These are phyloP conservation scores for Alviniconcha marisindica DNA, from an alignment of 1,140 invertebrate species.

Conservation along the genomic window DNA sequence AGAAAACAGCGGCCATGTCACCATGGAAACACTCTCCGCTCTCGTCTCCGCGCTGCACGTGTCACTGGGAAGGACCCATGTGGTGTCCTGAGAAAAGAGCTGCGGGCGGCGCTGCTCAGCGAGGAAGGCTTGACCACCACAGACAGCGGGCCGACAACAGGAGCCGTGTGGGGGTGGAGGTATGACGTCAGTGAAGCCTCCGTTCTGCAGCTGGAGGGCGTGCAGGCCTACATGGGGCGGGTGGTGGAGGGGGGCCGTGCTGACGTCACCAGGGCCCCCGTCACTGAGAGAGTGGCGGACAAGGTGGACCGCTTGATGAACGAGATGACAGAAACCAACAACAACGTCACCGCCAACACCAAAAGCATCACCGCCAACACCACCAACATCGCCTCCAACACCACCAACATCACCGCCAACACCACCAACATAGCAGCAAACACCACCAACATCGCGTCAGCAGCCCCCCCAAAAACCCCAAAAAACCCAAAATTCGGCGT, in stretches of 20 bases:
- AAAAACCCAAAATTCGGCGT: no score
- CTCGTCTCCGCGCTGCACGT: conserved; percentile 1
- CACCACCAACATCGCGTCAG: no score
- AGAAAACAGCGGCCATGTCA: background rate
- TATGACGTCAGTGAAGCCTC: background rate
- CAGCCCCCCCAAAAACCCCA: no score
- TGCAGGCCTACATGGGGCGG: conserved; percentile 12
- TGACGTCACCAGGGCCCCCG: background rate
- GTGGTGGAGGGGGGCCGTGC: background rate
- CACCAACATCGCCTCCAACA: no score
- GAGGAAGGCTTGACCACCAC: background rate
- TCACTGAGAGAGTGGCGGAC: background rate
- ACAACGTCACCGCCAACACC: no score
- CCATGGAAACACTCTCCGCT: background rate
- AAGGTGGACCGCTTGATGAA: background rate
- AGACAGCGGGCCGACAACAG: background rate
- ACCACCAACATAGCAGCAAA: no score
- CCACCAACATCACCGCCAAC: no score
- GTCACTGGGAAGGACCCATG: background rate
- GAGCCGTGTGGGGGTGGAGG: background rate
- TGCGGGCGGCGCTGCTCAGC: conserved; percentile 26
- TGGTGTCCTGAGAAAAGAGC: conserved; percentile 6
- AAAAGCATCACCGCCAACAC: no score
- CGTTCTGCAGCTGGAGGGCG: background rate
- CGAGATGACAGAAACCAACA: no score